Conservation (phyloP, 1,140 invertebrate genomes). For the Drosophila nannoptera region DNA sequence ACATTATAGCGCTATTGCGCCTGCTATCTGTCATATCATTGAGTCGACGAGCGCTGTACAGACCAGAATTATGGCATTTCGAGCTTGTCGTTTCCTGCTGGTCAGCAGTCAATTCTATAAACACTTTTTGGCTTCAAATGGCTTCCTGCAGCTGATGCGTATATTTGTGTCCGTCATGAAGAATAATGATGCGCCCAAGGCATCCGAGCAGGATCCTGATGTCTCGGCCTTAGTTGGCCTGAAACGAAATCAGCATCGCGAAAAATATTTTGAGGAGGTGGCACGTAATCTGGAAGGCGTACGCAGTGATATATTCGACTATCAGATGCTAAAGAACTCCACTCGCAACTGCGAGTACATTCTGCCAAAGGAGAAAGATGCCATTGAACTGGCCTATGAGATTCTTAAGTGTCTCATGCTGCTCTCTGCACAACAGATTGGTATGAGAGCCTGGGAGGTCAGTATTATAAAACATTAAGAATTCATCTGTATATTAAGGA, state of each 20-base stretch:
- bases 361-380: conserved; percentile 62
- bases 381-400: conserved; percentile 65
- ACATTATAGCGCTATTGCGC: conserved; percentile 65
- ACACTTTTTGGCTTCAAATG: conserved; percentile 62
- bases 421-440: conserved; percentile 65
- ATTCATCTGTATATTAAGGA: not conserved
- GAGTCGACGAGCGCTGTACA: conserved; percentile 69
- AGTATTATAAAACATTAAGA: not conserved
- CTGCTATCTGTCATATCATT: conserved; percentile 72
- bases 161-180: conserved; percentile 72
- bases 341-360: conserved; percentile 58
- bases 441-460: conserved; percentile 63
- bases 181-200: conserved; percentile 54
- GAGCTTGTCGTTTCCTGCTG: conserved; percentile 69
- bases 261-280: conserved; percentile 78
- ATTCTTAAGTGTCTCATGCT: conserved; percentile 71
- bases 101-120: conserved; percentile 64
- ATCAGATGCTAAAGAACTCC: conserved; percentile 69
- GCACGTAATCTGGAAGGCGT: conserved; percentile 74
- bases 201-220: conserved; percentile 47
- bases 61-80: conserved; percentile 74
- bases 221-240: conserved; percentile 57
- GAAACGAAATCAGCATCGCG: conserved; percentile 71
- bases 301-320: conserved; percentile 74
- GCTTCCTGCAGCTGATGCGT: conserved; percentile 66